Percentiles rank a stretch among this genome's conserved stretches.
Conservation (phyloP, 2,113 vertebrate genomes). For the Benitochromis conjunctus region DNA sequence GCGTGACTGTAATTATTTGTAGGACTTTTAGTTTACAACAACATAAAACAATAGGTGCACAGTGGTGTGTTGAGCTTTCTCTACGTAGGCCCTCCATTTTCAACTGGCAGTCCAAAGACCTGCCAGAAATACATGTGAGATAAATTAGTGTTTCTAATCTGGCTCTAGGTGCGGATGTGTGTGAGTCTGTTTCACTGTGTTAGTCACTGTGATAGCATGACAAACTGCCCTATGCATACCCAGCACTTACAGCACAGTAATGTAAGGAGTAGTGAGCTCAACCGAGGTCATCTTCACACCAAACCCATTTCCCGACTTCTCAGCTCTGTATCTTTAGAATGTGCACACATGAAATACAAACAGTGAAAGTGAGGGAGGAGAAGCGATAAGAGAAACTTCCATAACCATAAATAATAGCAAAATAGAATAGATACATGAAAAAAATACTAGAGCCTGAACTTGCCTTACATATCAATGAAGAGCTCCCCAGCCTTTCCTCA, state of each 20-base stretch:
- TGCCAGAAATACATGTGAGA: not conserved
- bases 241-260: not conserved
- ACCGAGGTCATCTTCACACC: not conserved
- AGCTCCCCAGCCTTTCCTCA: not conserved
- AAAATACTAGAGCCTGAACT: not conserved
- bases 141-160: not conserved
- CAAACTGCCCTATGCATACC: not conserved
- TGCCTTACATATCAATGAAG: not conserved
- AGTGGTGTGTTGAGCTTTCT: not conserved
- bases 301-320: not conserved
- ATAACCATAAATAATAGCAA: not conserved
- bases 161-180: not conserved
- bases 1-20: not conserved
- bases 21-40: not conserved
- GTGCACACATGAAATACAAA: not conserved
- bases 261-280: not conserved
- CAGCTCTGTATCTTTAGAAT: not conserved
- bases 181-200: not conserved
- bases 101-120: not conserved
- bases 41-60: not conserved
- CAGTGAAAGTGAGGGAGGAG: not conserved
- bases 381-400: not conserved
- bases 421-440: not conserved
- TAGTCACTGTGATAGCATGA: not conserved
- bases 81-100: not conserved